Evolutionary conservation across 30 jellyfish, hydroid and myxozoan species (phyloP).

Genomic region (Turritopsis rubra): DNA sequence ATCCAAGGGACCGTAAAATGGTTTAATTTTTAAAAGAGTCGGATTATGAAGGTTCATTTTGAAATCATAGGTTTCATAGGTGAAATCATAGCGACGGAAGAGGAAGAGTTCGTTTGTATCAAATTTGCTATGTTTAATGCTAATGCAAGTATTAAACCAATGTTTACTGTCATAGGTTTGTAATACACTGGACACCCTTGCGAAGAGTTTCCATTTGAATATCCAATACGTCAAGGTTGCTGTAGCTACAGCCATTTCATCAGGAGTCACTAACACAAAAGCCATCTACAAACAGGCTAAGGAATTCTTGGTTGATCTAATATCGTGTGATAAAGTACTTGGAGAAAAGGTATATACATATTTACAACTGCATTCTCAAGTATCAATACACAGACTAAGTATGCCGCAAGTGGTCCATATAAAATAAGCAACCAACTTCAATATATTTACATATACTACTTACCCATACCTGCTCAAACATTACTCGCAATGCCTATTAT

Average conservation of each 20-base stretch:
- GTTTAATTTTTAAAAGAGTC: no score
- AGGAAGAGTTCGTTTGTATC: background rate
- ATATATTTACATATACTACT: no score
- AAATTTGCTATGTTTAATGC: background rate
- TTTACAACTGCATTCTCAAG: no score
- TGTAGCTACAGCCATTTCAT: conserved; percentile 14
- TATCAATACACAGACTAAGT: no score
- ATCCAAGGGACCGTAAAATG: no score
- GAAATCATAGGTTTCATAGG: no score
- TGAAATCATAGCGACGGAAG: no score
- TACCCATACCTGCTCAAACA: no score
- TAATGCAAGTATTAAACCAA: background rate
- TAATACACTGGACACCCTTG: conserved; percentile 25
- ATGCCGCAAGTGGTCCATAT: no score
- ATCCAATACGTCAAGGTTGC: conserved; percentile 3
- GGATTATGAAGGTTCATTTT: no score
- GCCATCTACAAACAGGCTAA: background rate
- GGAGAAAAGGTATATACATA: background rate
- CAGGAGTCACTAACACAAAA: conserved; percentile 13
- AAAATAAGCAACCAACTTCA: no score
- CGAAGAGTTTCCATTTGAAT: background rate
- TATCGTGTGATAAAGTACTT: background rate
- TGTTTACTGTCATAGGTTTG: conserved; percentile 10
- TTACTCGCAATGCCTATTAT: no score
- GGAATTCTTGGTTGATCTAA: background rate